Evolutionary conservation across 2,113 vertebrate species (phyloP), one percentile per base, ranked within the genome.

Genomic region (Alosa alosa): DNA sequence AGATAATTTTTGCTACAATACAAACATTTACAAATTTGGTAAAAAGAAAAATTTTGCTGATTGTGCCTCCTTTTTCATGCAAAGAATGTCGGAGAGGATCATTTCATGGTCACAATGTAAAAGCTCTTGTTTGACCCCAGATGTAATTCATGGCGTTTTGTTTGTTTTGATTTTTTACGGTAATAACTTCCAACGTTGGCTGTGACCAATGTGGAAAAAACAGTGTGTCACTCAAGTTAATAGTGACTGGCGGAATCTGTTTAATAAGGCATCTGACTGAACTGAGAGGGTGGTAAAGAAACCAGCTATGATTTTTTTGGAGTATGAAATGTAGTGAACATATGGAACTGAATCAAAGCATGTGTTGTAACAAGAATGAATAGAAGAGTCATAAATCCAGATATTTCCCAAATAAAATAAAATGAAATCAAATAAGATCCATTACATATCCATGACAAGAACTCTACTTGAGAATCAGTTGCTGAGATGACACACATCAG

Each of bases 11-110:
- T 4, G 92, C 90, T 92, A 96, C 92, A 92, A 91, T 94, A 94
- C 91, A 93, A 93, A 95, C 94, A 95, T 94, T 94, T 94, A 95
- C 93, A 95, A 93, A 94, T 94, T 91, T 92, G 84, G 88, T 78
- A 87, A 87, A 89, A 86, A 88, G 84, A 18, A 55, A 20, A 86
- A 84, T 25, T 81, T 31, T 6, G 82, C 88, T 91, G 91, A 92
- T 92, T 93, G 92, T 93, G 93, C 91, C 91, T 93, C 90, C 87
- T 85, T 90, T 88, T 90, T 88, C 93, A 94, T 95, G 94, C 94
- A 93, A 91, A 92, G 89, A 91, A 91, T 88, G 88, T 90, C 57
- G 55, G 90, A 93, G 88, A 90, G 88, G 89, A 91, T 92, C 82
- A 88, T 86, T 83, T 68, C 47, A 84, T 84, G 85, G 85, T 82